Conservation (phyloP, 2,888 invertebrate species). For the Drosophila atroscutellata region DNA sequence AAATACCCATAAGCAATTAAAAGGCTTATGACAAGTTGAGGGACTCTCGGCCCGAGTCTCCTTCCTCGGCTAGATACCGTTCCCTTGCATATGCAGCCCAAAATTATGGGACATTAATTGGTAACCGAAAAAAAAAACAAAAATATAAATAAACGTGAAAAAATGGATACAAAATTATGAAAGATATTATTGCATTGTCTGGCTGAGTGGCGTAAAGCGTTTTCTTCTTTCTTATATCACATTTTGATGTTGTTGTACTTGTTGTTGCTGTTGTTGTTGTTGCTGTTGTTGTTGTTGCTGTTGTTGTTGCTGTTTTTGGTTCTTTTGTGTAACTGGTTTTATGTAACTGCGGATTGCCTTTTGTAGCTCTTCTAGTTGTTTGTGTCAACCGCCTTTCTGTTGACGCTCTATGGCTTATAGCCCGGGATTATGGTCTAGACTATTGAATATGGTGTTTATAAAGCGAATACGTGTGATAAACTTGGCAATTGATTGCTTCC, state of each 20-base stretch:
- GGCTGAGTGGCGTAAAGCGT: slow-evolving; percentile 61
- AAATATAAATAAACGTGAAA: slow-evolving; percentile 3
- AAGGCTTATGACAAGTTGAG: slow-evolving; percentile 73
- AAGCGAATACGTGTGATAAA: slow-evolving; percentile 38
- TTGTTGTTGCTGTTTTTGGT: slow-evolving; percentile 20
- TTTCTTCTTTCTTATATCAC: slow-evolving; percentile 46
- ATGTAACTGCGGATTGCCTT: slow-evolving; percentile 51
- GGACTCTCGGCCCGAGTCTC: slow-evolving; percentile 25
- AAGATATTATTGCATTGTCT: slow-evolving; percentile 80
- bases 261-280: slow-evolving; percentile 14
- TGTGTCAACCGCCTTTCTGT: slow-evolving; percentile 45
- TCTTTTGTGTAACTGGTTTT: slow-evolving; percentile 75
- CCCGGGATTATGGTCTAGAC: slow-evolving; percentile 28
- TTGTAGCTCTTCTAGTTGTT: slow-evolving; percentile 36
- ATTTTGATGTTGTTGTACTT: slow-evolving; percentile 16
- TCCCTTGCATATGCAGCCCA: slow-evolving; percentile 43
- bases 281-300: slow-evolving; percentile 16
- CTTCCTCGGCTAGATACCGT: slow-evolving; percentile 26
- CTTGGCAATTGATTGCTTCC: slow-evolving; percentile 36
- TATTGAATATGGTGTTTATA: slow-evolving; percentile 48
- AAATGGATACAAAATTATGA: slow-evolving; percentile 79
- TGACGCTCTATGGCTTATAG: slow-evolving; percentile 36
- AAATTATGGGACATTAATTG: slow-evolving; percentile 84
- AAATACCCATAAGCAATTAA: slow-evolving; percentile 78
- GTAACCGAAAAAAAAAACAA: slow-evolving; percentile 38